A percentile compares a stretch with the other conserved stretches of the same genome.
Conservation (phyloP, 1,140 invertebrate genomes). For the Trachymyrmex cornetzi region DNA sequence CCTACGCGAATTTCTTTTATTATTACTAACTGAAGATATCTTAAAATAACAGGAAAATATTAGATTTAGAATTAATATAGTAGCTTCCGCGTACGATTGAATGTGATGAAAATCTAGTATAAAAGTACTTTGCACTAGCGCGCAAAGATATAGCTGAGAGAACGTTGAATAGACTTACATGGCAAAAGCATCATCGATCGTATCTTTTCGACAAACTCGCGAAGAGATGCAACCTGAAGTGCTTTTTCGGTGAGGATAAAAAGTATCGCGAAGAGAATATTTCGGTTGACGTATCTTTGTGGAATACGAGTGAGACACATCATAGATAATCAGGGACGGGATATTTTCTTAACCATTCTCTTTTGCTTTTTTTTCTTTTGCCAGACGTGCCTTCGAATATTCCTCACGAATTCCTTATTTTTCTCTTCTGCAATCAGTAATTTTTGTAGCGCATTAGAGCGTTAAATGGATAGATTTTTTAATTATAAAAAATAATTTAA, state of each 20-base stretch:
- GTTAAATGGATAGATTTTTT: neutral
- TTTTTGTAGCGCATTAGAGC: neutral
- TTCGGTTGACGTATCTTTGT: neutral
- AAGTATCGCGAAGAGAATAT: conserved; percentile 27
- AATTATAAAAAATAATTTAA: neutral
- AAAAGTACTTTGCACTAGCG: conserved; percentile 13
- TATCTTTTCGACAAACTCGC: conserved; percentile 53
- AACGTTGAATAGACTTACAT: conserved; percentile 54
- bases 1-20: conserved; percentile 51
- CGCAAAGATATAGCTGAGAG: conserved; percentile 17
- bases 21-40: conserved; percentile 28
- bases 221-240: conserved; percentile 14
- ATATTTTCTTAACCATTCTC: neutral
- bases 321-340: neutral
- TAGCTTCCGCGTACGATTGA: neutral
- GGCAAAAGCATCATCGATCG: conserved; percentile 54
- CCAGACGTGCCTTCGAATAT: neutral
- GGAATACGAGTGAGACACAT: conserved; percentile 37
- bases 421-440: neutral
- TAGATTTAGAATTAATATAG: conserved; percentile 1
- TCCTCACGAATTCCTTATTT: neutral
- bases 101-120: neutral
- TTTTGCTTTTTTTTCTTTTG: neutral
- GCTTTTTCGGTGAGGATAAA: conserved; percentile 15
- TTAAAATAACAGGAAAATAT: conserved; percentile 46